Percentiles rank a stretch among this genome's conserved stretches.
Evolutionary conservation across 2,797 vertebrate species (phyloP).

Genomic region (Yasuhikotakia modesta): DNA sequence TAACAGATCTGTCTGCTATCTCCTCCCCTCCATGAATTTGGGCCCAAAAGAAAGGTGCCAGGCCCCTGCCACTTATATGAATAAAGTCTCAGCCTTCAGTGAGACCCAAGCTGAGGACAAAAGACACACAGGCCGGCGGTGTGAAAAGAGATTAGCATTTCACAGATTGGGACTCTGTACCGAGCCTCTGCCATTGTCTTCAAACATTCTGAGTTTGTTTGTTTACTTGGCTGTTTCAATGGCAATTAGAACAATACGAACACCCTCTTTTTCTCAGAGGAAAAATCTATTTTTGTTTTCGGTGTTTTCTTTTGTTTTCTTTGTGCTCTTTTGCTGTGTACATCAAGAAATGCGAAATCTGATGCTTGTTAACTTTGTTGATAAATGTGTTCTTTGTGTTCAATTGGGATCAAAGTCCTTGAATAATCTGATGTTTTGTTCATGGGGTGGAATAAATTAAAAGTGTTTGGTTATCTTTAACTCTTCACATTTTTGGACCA

Average conservation of each 20-base stretch:
- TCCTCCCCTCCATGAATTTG: slow-evolving; percentile 59
- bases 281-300: slow-evolving; percentile 45
- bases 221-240: slow-evolving; percentile 74
- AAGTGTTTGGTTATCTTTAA: not conserved
- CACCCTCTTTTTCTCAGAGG: slow-evolving; percentile 47
- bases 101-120: slow-evolving; percentile 66
- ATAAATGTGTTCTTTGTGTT: not conserved
- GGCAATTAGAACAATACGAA: slow-evolving; percentile 75
- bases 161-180: slow-evolving; percentile 73
- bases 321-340: slow-evolving; percentile 35
- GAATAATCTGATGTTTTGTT: slow-evolving; percentile 30
- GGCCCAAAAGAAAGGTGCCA: slow-evolving; percentile 61
- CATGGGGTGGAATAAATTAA: not conserved
- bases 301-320: slow-evolving; percentile 28
- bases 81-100: slow-evolving; percentile 67
- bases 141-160: slow-evolving; percentile 77
- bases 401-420: slow-evolving; percentile 13
- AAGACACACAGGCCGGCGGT: slow-evolving; percentile 63
- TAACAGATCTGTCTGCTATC: slow-evolving; percentile 16
- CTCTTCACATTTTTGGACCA: not conserved
- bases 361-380: slow-evolving; percentile 40
- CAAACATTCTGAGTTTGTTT: slow-evolving; percentile 74
- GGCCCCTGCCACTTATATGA: slow-evolving; percentile 69
- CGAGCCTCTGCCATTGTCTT: slow-evolving; percentile 64
- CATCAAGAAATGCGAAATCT: slow-evolving; percentile 33